These are phyloP conservation scores for Turdus rufiventris DNA, from an alignment of 2,113 vertebrate species.

Conservation along the genomic window DNA sequence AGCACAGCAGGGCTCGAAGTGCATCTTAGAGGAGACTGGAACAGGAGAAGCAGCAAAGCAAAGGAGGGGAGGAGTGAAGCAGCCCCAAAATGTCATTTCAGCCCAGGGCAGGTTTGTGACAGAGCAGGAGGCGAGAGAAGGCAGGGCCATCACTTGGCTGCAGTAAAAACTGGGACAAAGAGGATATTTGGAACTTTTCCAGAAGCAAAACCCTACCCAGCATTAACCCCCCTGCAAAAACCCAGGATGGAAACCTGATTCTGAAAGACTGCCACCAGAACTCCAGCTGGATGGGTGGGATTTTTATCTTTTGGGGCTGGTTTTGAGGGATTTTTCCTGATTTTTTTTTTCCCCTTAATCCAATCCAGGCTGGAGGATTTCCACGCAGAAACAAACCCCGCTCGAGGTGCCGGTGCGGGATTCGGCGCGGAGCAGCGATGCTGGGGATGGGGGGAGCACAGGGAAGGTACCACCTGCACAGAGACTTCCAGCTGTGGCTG, in stretches of 20 bases:
- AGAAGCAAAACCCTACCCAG: background rate
- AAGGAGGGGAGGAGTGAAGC: background rate
- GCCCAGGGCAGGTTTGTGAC: background rate
- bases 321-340: too few relatives aligned
- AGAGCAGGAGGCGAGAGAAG: background rate
- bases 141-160: background rate
- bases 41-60: background rate
- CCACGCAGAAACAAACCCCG: fast-evolving
- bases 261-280: background rate
- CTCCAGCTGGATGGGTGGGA: fast-evolving
- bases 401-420: fast-evolving
- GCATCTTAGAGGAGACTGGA: background rate
- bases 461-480: slow-evolving; percentile 73
- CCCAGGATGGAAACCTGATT: fast-evolving
- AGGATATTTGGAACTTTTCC: background rate
- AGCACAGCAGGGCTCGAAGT: slow-evolving; percentile 32
- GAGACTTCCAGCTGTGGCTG: slow-evolving; percentile 83
- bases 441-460: background rate
- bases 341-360: background rate
- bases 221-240: background rate
- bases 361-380: background rate
- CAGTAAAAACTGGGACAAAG: background rate
- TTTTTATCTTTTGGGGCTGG: fast-evolving
- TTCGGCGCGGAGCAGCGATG: background rate
- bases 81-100: fast-evolving